Percentiles rank a stretch among this genome's conserved stretches.
Conservation (phyloP, 2,113 vertebrate species). For the Triplophysa rosa region DNA sequence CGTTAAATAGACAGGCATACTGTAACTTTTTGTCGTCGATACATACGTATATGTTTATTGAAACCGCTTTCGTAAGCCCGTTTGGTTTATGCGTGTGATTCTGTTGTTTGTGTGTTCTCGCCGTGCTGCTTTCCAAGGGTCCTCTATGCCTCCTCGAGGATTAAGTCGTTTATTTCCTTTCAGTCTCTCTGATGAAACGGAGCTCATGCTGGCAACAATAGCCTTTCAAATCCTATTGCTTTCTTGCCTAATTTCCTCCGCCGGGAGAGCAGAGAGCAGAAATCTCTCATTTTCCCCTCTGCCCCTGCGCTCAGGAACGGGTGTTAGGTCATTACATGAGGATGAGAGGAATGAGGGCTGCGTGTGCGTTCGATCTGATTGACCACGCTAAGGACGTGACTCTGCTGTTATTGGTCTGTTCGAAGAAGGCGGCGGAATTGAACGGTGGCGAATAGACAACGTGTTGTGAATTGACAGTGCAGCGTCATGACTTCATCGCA, state of each 20-base stretch:
- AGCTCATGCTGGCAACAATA: constrained; percentile 46
- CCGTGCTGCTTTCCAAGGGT: constrained; percentile 2
- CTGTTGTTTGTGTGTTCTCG: constrained; percentile 3
- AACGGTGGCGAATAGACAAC: background rate
- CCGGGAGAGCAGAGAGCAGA: constrained; percentile 8
- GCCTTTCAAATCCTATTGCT: constrained; percentile 38
- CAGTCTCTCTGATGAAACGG: constrained; percentile 11
- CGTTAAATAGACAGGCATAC: background rate
- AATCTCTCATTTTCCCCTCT: constrained; percentile 25
- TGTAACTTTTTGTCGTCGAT: background rate
- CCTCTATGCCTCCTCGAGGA: constrained; percentile 21
- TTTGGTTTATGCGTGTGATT: background rate
- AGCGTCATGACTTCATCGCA: constrained; percentile 17
- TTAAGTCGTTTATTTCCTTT: constrained; percentile 36
- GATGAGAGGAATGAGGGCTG: constrained; percentile 41
- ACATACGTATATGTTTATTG: too few relatives aligned
- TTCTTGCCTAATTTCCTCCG: constrained; percentile 41
- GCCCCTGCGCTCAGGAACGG: constrained; percentile 4
- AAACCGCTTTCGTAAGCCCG: background rate
- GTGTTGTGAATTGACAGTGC: constrained; percentile 15
- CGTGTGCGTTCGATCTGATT: constrained; percentile 26
- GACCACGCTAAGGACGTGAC: constrained; percentile 27
- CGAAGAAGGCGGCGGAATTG: constrained; percentile 31
- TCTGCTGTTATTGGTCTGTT: constrained; percentile 31
- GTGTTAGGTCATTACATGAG: constrained; percentile 50